Base-by-base conservation (phyloP, 2,113 vertebrate species). In the Alectura lathami region DNA sequence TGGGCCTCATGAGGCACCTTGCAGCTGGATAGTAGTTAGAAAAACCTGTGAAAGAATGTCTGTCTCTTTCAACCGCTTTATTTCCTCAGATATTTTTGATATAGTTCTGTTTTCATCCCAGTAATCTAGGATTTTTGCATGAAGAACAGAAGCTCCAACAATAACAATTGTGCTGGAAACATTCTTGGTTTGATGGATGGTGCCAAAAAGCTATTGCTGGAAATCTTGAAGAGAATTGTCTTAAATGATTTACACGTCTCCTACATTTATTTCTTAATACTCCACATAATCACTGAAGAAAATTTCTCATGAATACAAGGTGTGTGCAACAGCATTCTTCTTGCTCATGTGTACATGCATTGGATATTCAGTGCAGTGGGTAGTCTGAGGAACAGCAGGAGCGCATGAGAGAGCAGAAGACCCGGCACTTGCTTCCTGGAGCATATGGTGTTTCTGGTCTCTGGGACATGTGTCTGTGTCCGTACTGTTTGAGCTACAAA, bases 361-460 rank as follows among this genome's bases (percentile, higher is more conserved):
- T 68, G 67, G 43, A 26, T 79, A 16, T 15, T 62, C 21, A n/a
- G 24, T 15, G n/a, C 24, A 20, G 16, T 53, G n/a, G 16, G 17
- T 40, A 84, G 30, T 16, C 24, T 53, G 50, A 88, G 45, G 54
- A 89, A 51, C 22, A 84, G 40, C 29, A 90, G 60, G 36, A 91
- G 8, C 8, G 20, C 0, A 1, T 14, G 36, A 93, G 45, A 66
- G 40, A 72, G 29, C 89, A 88, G 75, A 90, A 83, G 57, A 53
- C 56, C 23, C 69, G 79, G 72, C n/a, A 32, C 42, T 91, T 47
- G 6, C 30, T 81, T 88, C 45, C 30, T 51, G n/a, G 27, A 89
- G 57, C 91, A 85, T 86, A 84, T 91, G 93, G 93, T 88, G 59
- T 51, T 86, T 94, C 83, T 96, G 89, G 53, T 95, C 83, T 93